Conservation (phyloP, 2,797 vertebrate genomes). For the Takifugu ocellatus region DNA sequence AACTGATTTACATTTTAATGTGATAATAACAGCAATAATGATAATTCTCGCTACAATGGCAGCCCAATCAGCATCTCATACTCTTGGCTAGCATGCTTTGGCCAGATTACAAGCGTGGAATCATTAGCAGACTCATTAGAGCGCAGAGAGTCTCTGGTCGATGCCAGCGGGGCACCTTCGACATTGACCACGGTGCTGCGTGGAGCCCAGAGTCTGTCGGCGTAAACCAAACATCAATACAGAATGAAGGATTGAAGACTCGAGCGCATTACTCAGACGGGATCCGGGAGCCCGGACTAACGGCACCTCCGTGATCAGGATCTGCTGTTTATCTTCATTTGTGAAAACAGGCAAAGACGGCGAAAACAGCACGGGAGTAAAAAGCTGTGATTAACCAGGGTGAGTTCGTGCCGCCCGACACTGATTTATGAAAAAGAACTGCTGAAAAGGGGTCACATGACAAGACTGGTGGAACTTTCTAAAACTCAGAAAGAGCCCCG, state of each 20-base stretch:
- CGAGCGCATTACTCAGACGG: slow-evolving; percentile 12
- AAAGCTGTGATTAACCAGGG: no score
- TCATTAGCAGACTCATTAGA: slow-evolving; percentile 52
- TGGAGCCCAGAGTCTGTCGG: slow-evolving; percentile 47
- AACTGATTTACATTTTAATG: no score
- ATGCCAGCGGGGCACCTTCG: slow-evolving; percentile 45
- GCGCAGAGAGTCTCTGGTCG: slow-evolving; percentile 30
- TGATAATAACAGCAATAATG: no score
- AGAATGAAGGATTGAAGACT: slow-evolving; percentile 24
- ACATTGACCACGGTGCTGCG: slow-evolving; percentile 43
- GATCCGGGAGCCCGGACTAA: slow-evolving; percentile 11
- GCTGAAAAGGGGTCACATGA: background rate
- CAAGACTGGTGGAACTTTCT: no score
- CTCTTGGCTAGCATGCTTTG: slow-evolving; percentile 26
- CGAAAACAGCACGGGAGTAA: slow-evolving; percentile 2
- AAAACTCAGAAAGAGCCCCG: no score
- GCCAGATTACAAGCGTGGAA: slow-evolving; percentile 44
- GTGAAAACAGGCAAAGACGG: background rate
- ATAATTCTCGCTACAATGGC: no score
- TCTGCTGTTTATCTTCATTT: background rate
- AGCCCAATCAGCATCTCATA: slow-evolving; percentile 15
- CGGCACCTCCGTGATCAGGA: slow-evolving; percentile 8
- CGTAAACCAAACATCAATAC: slow-evolving; percentile 52
- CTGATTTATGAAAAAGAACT: background rate
- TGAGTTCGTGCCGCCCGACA: no score